Evolutionary conservation across 2,113 vertebrate genomes (phyloP).

Genomic region (Notarius quadriscutis): DNA sequence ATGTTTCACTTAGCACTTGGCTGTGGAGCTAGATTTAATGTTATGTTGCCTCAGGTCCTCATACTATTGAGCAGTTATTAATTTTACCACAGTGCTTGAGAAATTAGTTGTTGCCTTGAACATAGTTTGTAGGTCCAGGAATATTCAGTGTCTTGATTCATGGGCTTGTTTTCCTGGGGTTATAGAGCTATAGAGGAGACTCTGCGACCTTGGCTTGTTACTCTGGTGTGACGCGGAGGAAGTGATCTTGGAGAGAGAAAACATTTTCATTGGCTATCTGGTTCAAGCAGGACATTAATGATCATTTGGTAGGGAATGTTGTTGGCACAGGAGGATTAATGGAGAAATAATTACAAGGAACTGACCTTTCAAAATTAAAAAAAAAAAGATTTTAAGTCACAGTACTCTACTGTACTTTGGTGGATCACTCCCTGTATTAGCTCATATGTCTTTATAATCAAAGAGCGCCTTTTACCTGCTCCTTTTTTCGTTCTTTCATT

Average conservation of each 20-base stretch:
- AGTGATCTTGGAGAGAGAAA: conserved; percentile 63
- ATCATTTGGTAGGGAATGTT: conserved; percentile 53
- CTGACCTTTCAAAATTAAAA: conserved; percentile 5
- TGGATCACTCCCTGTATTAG: neutral
- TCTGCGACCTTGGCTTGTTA: conserved; percentile 26
- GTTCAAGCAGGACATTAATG: conserved; percentile 50
- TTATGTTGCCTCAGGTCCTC: conserved; percentile 6
- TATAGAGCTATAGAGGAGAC: conserved; percentile 48
- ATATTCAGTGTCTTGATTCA: conserved; percentile 57
- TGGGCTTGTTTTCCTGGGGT: conserved; percentile 51
- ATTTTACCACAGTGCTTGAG: conserved; percentile 63
- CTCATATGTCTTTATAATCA: neutral
- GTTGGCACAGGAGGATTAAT: conserved; percentile 7
- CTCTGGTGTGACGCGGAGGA: conserved; percentile 55
- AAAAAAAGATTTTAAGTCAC: neutral
- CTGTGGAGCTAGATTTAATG: conserved; percentile 39
- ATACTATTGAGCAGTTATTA: conserved; percentile 63
- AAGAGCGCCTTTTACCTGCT: neutral
- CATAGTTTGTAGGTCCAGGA: conserved; percentile 51
- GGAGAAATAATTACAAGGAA: conserved; percentile 14
- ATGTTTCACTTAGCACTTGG: neutral
- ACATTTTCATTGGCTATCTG: conserved; percentile 68
- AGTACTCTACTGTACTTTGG: neutral
- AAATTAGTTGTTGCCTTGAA: conserved; percentile 66
- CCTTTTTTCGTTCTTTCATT: conserved; percentile 6